Conservation (phyloP, 2,113 vertebrate genomes). For the Megaceryle maxima region DNA sequence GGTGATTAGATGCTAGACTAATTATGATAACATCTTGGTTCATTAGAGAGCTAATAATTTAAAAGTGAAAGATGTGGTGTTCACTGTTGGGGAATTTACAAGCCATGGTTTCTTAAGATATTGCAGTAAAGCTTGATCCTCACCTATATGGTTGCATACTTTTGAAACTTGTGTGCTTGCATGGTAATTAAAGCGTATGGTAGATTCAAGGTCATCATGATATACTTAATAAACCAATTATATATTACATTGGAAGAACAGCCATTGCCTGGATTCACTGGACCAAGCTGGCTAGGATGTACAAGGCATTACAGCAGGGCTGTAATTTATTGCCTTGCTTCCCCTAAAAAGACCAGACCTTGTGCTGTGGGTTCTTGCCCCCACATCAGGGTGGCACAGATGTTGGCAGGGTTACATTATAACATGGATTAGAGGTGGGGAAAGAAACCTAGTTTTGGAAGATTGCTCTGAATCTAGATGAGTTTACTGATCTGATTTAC, state of each 20-base stretch:
- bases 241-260: not conserved
- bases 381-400: accelerated
- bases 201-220: not conserved
- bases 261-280: not conserved
- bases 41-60: not conserved
- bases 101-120: not conserved
- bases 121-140: not conserved
- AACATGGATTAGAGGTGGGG: not conserved
- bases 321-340: not conserved
- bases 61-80: not conserved
- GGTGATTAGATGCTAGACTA: not conserved
- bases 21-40: not conserved
- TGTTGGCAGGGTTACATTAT: not conserved
- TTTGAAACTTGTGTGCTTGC: not conserved
- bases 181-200: not conserved
- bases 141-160: not conserved
- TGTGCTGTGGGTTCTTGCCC: not conserved
- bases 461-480: not conserved
- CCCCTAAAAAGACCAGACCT: not conserved
- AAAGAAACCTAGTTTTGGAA: not conserved
- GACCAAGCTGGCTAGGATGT: not conserved
- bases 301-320: not conserved
- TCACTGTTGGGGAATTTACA: not conserved
- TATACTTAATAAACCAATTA: not conserved
- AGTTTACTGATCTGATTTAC: not conserved